A percentile compares a stretch with the other conserved stretches of the same genome.
Evolutionary conservation across 2,888 invertebrate species (phyloP).

Genomic region (Ephialtes manifestator): DNA sequence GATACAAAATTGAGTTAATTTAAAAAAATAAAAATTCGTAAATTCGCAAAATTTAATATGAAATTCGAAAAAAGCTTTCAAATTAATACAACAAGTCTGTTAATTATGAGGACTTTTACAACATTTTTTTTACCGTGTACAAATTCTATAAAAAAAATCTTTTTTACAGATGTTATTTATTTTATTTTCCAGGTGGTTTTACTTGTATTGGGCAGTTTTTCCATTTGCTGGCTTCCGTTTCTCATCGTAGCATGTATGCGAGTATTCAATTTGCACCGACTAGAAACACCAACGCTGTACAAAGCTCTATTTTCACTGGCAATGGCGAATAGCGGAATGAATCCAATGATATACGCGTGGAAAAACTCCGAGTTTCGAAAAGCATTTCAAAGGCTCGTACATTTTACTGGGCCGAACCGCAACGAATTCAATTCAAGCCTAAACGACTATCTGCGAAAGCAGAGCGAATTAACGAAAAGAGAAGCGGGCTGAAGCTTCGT

Average conservation of each 20-base stretch:
- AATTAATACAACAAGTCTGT: no score
- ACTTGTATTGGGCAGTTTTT: conserved; percentile 92
- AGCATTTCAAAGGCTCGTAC: conserved; percentile 90
- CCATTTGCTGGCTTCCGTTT: conserved; percentile 94
- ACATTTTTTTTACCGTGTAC: no score
- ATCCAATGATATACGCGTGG: conserved; percentile 95
- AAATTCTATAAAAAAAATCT: background rate
- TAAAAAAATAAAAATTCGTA: no score
- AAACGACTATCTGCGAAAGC: conserved; percentile 75
- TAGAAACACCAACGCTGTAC: conserved; percentile 86
- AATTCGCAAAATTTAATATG: no score
- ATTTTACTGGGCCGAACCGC: conserved; percentile 89
- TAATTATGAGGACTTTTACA: no score
- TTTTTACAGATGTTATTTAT: background rate
- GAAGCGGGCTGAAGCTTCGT: conserved; percentile 38
- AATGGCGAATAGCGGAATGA: conserved; percentile 93
- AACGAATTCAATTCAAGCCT: conserved; percentile 86
- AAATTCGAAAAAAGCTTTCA: no score
- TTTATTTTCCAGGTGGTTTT: conserved; percentile 89
- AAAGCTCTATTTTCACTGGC: conserved; percentile 91
- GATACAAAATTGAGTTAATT: no score
- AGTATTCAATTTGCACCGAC: conserved; percentile 87
- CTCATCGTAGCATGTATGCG: conserved; percentile 90
- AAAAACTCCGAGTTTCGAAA: conserved; percentile 93
- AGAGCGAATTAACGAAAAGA: conserved; percentile 69